Conservation (phyloP, 2,797 vertebrate genomes). For the Bradypus variegatus region DNA sequence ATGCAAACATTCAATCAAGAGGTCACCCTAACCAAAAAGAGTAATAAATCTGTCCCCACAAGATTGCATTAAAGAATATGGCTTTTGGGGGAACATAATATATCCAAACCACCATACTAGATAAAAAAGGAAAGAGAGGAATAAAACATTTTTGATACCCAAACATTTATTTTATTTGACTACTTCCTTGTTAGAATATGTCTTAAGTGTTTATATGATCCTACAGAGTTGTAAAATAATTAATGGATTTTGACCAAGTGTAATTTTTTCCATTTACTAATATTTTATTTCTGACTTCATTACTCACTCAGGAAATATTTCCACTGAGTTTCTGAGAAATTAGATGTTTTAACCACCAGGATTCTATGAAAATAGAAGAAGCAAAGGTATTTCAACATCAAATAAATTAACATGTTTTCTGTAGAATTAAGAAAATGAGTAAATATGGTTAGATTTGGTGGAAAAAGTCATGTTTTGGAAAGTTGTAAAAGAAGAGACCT, state of each 20-base stretch:
- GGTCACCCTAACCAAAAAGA: too few relatives aligned
- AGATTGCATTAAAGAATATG: too few relatives aligned
- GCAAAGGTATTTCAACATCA: not conserved
- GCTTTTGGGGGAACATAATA: too few relatives aligned
- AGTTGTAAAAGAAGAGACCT: not conserved
- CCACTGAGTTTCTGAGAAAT: conserved; percentile 26
- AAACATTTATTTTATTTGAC: conserved; percentile 30
- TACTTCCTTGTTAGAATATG: not conserved
- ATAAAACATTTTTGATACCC: not conserved
- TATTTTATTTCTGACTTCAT: conserved; percentile 37
- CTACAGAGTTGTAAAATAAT: conserved; percentile 2
- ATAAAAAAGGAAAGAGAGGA: not conserved
- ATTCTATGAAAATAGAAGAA: conserved; percentile 35
- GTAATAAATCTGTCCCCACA: too few relatives aligned
- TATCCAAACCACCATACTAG: too few relatives aligned
- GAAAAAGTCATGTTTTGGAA: not conserved
- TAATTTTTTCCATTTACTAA: conserved; percentile 28
- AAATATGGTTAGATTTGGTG: not conserved
- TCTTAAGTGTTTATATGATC: conserved; percentile 35
- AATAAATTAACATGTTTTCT: conserved; percentile 26
- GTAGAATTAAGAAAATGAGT: not conserved
- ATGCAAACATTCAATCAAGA: too few relatives aligned
- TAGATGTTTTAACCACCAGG: not conserved
- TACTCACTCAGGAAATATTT: conserved; percentile 22
- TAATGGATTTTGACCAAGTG: conserved; percentile 30